Evolutionary conservation across 2,113 vertebrate species (phyloP).

Genomic region (Gobius niger): DNA sequence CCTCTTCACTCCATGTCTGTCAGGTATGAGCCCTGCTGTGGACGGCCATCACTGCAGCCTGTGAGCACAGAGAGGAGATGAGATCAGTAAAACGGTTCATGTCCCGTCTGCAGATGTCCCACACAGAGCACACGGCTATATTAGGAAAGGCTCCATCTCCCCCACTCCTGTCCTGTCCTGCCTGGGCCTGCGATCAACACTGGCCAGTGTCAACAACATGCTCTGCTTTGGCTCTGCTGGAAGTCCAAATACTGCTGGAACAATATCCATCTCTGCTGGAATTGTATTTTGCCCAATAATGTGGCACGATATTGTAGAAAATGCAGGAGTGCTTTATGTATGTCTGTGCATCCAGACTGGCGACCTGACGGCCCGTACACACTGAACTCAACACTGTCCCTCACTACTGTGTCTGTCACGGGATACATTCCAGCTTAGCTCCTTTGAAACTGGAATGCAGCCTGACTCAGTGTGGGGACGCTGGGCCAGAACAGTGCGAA

Average conservation of each 20-base stretch:
- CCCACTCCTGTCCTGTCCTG: neutral
- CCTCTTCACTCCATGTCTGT: neutral
- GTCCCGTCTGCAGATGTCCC: neutral
- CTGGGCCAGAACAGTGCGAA: too few species aligned
- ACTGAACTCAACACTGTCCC: too few species aligned
- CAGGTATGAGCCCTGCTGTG: neutral
- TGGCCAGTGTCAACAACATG: slow-evolving; percentile 1
- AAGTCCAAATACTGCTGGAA: neutral
- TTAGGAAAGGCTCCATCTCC: neutral
- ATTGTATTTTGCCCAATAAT: too few species aligned
- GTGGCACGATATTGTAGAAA: too few species aligned
- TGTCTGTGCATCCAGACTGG: too few species aligned
- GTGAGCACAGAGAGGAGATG: neutral
- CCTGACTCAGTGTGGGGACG: too few species aligned
- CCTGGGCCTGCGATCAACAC: neutral
- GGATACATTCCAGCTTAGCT: too few species aligned
- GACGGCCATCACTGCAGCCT: neutral
- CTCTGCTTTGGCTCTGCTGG: neutral
- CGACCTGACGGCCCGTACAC: too few species aligned
- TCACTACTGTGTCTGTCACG: too few species aligned
- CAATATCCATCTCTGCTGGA: too few species aligned
- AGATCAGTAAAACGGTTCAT: neutral
- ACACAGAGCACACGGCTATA: neutral
- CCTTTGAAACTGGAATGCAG: too few species aligned
- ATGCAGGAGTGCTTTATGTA: too few species aligned